These are phyloP conservation scores for Salvelinus sp. DNA, from an alignment of 2,113 vertebrate species.

Conservation along the genomic window DNA sequence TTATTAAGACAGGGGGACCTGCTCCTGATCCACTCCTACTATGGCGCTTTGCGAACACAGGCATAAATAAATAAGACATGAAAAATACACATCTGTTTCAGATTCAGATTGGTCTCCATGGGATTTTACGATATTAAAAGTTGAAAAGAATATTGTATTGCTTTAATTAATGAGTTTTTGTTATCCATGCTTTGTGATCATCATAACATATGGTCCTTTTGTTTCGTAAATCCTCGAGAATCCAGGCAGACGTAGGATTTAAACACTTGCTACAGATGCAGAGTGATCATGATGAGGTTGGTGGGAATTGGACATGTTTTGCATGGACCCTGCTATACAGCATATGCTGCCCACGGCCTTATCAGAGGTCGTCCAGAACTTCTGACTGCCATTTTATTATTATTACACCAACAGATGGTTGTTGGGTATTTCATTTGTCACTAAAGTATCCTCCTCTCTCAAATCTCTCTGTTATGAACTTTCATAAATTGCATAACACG, in stretches of 20 bases:
- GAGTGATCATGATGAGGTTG: constrained; percentile 60
- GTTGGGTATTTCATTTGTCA: constrained; percentile 59
- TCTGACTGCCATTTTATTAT: constrained; percentile 54
- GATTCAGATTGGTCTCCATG: constrained; percentile 40
- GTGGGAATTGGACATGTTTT: constrained; percentile 45
- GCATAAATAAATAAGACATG: constrained; percentile 10
- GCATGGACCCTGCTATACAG: constrained; percentile 14
- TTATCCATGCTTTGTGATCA: constrained; percentile 10
- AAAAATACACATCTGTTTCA: constrained; percentile 27
- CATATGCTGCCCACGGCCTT: constrained; percentile 56
- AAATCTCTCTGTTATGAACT: constrained; percentile 33
- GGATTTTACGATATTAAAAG: constrained; percentile 59
- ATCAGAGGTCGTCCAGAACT: constrained; percentile 62
- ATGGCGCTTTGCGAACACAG: too few species aligned
- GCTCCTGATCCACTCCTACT: too few species aligned
- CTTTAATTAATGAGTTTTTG: constrained; percentile 51
- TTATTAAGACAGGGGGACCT: background rate
- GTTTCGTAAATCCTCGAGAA: constrained; percentile 68
- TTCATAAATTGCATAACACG: constrained; percentile 10
- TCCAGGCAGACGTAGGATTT: constrained; percentile 47
- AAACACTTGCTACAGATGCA: constrained; percentile 57
- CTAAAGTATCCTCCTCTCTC: constrained; percentile 32
- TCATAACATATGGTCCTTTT: constrained; percentile 63
- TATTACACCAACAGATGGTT: constrained; percentile 65
- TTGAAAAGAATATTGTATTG: constrained; percentile 49